Percentiles rank a stretch among this genome's conserved stretches.
Evolutionary conservation across 2,888 invertebrate species (phyloP).

Genomic region (Zaprionus bogoriensis): DNA sequence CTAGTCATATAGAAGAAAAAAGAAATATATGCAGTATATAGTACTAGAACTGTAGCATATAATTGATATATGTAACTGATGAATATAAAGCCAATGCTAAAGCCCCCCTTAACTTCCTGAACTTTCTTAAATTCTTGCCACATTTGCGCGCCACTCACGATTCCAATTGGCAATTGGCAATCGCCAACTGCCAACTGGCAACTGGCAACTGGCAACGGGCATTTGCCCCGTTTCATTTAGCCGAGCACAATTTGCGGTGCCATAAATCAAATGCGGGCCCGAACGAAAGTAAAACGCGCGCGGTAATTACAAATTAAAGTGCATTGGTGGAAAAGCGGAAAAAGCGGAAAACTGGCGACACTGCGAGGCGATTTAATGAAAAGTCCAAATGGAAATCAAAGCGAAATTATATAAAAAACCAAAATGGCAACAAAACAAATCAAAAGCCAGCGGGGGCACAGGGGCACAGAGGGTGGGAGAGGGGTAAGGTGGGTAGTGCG

Average conservation of each 20-base stretch:
- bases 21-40: too few relatives aligned
- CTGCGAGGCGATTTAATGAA: constrained; percentile 69
- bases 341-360: constrained; percentile 59
- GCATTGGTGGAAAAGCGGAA: constrained; percentile 8
- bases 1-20: too few relatives aligned
- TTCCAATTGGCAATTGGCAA: constrained; percentile 71
- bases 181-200: too few relatives aligned
- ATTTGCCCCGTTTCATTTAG: constrained; percentile 54
- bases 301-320: constrained; percentile 71
- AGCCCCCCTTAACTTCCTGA: constrained; percentile 4
- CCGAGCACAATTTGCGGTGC: constrained; percentile 50
- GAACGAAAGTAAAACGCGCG: constrained; percentile 70
- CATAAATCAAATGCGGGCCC: constrained; percentile 70
- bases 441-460: constrained; percentile 36
- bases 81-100: background rate
- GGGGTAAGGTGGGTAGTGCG: constrained; percentile 9
- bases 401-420: constrained; percentile 70
- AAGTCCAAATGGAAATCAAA: constrained; percentile 61
- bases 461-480: constrained; percentile 4
- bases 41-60: too few relatives aligned
- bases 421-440: constrained; percentile 56
- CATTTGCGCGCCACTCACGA: constrained; percentile 57
- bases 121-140: constrained; percentile 46
- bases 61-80: too few relatives aligned
- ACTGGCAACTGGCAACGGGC: too few relatives aligned